These are phyloP conservation scores for Ceryle rudis DNA, from an alignment of 2,797 vertebrate species.

Conservation along the genomic window DNA sequence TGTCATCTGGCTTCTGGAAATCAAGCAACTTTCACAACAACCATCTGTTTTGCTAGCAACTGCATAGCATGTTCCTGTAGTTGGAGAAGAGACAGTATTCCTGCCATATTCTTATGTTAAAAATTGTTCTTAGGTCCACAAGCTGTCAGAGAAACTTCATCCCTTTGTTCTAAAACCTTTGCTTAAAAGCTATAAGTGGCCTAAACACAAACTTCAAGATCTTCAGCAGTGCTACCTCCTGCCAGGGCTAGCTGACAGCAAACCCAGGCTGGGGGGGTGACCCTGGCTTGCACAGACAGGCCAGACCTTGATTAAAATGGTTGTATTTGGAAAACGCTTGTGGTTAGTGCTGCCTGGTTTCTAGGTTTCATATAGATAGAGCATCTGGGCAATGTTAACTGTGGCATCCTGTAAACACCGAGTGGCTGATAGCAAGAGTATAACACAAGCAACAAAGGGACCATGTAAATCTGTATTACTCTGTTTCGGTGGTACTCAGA, in stretches of 20 bases:
- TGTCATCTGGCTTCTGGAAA: not conserved
- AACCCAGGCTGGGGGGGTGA: not conserved
- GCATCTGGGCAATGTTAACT: constrained; percentile 72
- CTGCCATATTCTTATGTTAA: fast-evolving
- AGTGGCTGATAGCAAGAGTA: not conserved
- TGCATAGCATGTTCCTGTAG: not conserved
- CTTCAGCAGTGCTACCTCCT: not conserved
- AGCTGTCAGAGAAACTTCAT: not conserved
- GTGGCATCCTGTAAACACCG: constrained; percentile 65
- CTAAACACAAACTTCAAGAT: constrained; percentile 8
- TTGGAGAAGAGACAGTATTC: not conserved
- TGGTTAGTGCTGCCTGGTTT: not conserved
- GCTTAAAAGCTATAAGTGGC: not conserved
- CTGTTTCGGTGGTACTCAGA: not conserved
- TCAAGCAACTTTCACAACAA: not conserved
- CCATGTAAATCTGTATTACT: not conserved
- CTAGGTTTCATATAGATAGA: constrained; percentile 48
- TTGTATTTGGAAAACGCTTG: not conserved
- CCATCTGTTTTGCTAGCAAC: not conserved
- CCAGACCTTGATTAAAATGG: not conserved
- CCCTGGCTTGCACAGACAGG: not conserved
- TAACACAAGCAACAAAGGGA: not conserved
- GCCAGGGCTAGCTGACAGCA: constrained; percentile 36
- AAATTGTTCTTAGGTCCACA: not conserved
- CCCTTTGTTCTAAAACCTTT: constrained; percentile 6